phyloP scores from a whole-genome alignment of 2,888 invertebrate species.

The Nipponacmea schrenckii region DNA sequence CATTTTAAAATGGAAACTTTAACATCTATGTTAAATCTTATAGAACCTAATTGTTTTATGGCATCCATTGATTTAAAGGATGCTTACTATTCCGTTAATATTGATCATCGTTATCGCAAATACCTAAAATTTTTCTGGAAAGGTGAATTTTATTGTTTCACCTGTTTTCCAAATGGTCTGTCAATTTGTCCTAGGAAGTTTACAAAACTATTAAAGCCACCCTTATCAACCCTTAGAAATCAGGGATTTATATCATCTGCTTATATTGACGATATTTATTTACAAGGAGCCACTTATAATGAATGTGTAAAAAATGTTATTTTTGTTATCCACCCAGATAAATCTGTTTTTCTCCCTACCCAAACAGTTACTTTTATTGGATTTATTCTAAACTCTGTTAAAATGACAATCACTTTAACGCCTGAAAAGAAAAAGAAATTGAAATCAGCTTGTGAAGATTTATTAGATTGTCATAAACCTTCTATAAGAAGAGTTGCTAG shows the following conservation, averaged over 20 bases:
- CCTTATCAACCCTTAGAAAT: neutral
- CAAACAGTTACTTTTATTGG: neutral
- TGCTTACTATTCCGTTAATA: constrained; percentile 23
- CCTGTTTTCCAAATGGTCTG: constrained; percentile 15
- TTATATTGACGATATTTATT: constrained; percentile 14
- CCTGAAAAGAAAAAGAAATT: neutral
- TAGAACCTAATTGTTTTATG: constrained; percentile 14
- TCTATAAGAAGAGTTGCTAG: constrained; percentile 12
- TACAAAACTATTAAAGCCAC: neutral
- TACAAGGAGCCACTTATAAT: constrained; percentile 4
- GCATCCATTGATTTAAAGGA: constrained; percentile 20
- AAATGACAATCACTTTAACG: neutral
- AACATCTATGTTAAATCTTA: constrained; percentile 9
- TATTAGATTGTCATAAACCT: neutral
- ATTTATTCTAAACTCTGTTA: neutral
- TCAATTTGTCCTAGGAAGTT: neutral
- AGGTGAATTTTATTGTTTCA: constrained; percentile 18
- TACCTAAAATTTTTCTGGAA: constrained; percentile 21
- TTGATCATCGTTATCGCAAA: constrained; percentile 9
- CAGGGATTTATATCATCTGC: too few relatives aligned
- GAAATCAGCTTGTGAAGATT: neutral
- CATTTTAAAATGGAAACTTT: constrained; percentile 29
- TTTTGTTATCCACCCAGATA: constrained; percentile 16
- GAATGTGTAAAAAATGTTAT: too few relatives aligned
- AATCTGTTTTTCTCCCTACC: constrained; percentile 2